Evolutionary conservation across 1,140 invertebrate genomes (phyloP), one percentile per base, ranked within the genome.

Genomic region (Drosophila hydei): DNA sequence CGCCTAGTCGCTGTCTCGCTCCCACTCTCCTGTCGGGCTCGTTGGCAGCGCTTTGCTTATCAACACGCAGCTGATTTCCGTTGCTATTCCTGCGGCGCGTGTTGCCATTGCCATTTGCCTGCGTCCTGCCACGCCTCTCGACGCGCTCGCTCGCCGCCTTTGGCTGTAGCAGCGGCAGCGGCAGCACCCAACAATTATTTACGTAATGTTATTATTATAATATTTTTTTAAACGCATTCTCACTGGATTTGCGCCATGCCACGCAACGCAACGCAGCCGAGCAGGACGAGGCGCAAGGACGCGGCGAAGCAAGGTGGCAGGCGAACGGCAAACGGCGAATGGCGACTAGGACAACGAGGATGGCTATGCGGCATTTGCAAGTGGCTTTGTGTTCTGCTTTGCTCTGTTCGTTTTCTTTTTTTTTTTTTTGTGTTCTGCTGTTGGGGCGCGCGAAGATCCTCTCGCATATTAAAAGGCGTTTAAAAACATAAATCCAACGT

Each of bases 401-500:
- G 45, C 38, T 60, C 27, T 21, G n/a, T 14, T 43, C 27, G 14
- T 42, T 42, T 38, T 6, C 12, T 38, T 12, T 38, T n/a, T 14
- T 40, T 14, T 40, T 14, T 14, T 40, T 14, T n/a, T 21, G 16
- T 14, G 12, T 18, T 43, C 16, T 8, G 40, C 40, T 16, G 58
- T 56, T 52, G 60, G 79, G 58, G 78, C 80, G 83, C 80, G 81
- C 79, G 83, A 85, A 88, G 77, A 87, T 88, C 81, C 81, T 81
- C 78, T 77, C 79, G 72, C 76, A 90, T 88, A 90, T 88, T 88
- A 90, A 90, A 90, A 80, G 79, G 74, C 87, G 77, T 87, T 90
- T 90, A 90, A 90, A 90, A 88, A 84, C 88, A 90, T 90, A 90
- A 90, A 90, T 90, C 81, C 81, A 84, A 72, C 79, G 73, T 77